phyloP scores from a whole-genome alignment of 2,888 invertebrate species.

The Sepioteuthis lessoniana region DNA sequence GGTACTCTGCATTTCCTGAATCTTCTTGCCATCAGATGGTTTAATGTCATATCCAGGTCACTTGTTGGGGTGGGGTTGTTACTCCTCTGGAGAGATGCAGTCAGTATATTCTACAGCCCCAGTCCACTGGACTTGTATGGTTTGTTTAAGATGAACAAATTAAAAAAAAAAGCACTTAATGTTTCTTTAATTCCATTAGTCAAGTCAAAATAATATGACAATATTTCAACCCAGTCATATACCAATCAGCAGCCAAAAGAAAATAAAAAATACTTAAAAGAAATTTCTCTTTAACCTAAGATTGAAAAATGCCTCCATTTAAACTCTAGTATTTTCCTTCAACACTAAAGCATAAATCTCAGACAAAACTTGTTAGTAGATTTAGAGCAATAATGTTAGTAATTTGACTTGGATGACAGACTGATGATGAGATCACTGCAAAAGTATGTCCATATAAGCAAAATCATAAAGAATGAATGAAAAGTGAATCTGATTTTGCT shows the following conservation, averaged over 20 bases:
- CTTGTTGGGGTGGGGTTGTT: too few relatives aligned
- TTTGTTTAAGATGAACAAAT: neutral
- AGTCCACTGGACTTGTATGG: too few relatives aligned
- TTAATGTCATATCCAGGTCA: too few relatives aligned
- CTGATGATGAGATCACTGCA: neutral
- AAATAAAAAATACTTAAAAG: too few relatives aligned
- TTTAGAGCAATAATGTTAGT: neutral
- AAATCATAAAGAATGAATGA: neutral
- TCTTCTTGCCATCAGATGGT: too few relatives aligned
- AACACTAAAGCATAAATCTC: neutral
- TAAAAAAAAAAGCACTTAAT: neutral
- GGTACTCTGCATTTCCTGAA: too few relatives aligned
- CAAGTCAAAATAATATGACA: neutral
- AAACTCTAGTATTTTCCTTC: neutral
- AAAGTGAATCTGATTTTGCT: neutral
- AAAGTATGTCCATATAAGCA: neutral
- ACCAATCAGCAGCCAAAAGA: neutral
- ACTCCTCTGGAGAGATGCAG: too few relatives aligned
- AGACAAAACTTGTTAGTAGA: neutral
- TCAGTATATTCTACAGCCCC: too few relatives aligned
- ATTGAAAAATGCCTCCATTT: neutral
- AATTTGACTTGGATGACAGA: conserved; percentile 15
- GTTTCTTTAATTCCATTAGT: neutral
- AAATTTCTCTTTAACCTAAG: neutral
- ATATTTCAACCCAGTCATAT: neutral